Evolutionary conservation across 2,888 invertebrate species (phyloP).

Genomic region (Xanthia togata): DNA sequence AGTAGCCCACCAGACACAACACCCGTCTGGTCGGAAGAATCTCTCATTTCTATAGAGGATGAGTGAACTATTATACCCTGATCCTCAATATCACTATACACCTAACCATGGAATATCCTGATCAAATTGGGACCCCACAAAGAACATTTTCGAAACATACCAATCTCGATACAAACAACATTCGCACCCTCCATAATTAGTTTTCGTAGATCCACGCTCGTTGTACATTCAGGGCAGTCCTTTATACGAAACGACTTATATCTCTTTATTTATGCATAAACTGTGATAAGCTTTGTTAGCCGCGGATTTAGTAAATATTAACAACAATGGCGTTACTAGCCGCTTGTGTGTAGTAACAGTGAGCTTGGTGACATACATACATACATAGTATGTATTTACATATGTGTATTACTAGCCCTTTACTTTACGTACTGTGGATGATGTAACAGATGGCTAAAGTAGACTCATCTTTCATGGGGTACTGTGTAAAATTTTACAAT

Average conservation of each 20-base stretch:
- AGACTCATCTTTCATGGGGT: no score
- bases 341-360: slow-evolving; percentile 36
- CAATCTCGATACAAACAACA: neutral
- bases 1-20: no score
- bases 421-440: no score
- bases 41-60: no score
- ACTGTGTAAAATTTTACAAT: no score
- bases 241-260: slow-evolving; percentile 72
- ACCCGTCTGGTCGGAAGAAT: no score
- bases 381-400: neutral
- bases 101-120: neutral
- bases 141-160: neutral
- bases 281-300: slow-evolving; percentile 79
- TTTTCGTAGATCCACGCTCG: slow-evolving; percentile 62
- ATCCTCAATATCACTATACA: no score
- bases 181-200: slow-evolving; percentile 46
- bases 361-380: slow-evolving; percentile 35
- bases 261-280: slow-evolving; percentile 77
- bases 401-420: neutral
- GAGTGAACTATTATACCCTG: no score
- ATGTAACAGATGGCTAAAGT: no score
- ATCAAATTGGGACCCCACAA: neutral
- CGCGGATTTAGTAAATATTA: slow-evolving; percentile 74
- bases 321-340: slow-evolving; percentile 65
- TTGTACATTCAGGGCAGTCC: slow-evolving; percentile 73